Percentiles rank a stretch among this genome's conserved stretches.
These are phyloP conservation scores for Danio rerio DNA, from an alignment of 2,113 vertebrate genomes.

Conservation along the genomic window GRCz12tu NC_133182.1:39415501-39416000, in stretches of 20 bases:
- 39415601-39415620: neutral
- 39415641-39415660: constrained; percentile 2
- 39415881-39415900: neutral
- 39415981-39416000: neutral
- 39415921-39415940: neutral
- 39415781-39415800: neutral
- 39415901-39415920: neutral
- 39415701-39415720: neutral
- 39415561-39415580: constrained; percentile 32
- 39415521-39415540: constrained; percentile 40
- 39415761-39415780: neutral
- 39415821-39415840: constrained; percentile 3
- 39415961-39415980: neutral
- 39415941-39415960: neutral
- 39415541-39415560: constrained; percentile 31
- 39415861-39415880: constrained; percentile 17
- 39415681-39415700: neutral
- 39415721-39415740: neutral
- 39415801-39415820: neutral
- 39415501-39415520: constrained; percentile 42
- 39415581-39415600: neutral
- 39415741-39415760: neutral
- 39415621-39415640: neutral
- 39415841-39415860: neutral
- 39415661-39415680: neutral